Evolutionary conservation across 2,888 invertebrate genomes (phyloP), one percentile per base, ranked within the genome.

Genomic region (Gymnoscelis rufifasciata): DNA sequence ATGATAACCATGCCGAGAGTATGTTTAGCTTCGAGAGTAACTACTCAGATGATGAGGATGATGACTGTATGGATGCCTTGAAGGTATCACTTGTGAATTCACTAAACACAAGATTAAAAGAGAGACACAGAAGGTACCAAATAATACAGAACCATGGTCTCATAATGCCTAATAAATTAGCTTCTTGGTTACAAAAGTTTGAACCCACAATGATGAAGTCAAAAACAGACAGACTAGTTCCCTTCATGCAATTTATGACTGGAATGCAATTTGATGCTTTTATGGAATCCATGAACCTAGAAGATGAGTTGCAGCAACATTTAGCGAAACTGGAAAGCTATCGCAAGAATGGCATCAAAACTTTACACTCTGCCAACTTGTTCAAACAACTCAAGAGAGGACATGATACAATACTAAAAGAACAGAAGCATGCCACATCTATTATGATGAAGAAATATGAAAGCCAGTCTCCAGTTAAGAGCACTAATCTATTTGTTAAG

Each of bases 71-170:
- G 62, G 89, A 90, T 59, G 89, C 91, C 26, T 72, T 97, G 41
- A 93, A 95, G 71, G 88, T 91, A 46, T 91, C 93, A 10, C 79
- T 95, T 7, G 84, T 93, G 1, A 90, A 90, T 47, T 91, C 93
- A n/a, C 94, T 97, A 63, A 94, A 95, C 65, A 90, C 92, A 54
- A 90, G 95, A 47, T 74, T 97, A 27, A 90, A 80, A 56, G 96
- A 96, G 71, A 88, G 97, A 33, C 86, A 90, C 29, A 88, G 94
- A 33, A 88, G 95, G 41, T 94, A 93, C 65, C 88, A 82, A 56
- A 90, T 97, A 7, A 92, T 97, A 52, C 90, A 92, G 47, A 84
- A 91, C 35, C 95, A 96, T 79, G 97, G 97, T 0, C 83, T 97
- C 1, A 92, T 97, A 41, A 90, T 94, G 71, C 83, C 92, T 1